Evolutionary conservation across 1,140 invertebrate species (phyloP).

Genomic region (Pseudomyrmex concolor): DNA sequence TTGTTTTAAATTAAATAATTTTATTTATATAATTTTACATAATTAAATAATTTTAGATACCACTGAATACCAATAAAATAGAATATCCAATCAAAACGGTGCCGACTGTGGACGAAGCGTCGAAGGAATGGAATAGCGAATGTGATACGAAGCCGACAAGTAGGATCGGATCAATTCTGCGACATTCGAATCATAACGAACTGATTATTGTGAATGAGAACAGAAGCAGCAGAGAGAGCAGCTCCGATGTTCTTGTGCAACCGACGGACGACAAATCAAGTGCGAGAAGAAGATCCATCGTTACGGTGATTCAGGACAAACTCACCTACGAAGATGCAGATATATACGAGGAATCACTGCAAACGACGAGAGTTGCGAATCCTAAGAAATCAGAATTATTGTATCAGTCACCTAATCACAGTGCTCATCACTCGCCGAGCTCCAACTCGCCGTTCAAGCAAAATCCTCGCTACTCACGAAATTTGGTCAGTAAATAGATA

Average conservation of each 20-base stretch:
- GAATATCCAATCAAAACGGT: neutral
- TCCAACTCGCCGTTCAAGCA: conserved; percentile 35
- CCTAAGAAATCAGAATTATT: conserved; percentile 37
- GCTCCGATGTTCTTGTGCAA: conserved; percentile 36
- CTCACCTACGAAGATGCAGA: conserved; percentile 27
- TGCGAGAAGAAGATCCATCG: conserved; percentile 19
- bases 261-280: neutral
- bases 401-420: conserved; percentile 41
- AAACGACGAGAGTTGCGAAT: neutral
- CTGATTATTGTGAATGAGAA: conserved; percentile 16
- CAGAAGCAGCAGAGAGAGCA: conserved; percentile 16
- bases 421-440: conserved; percentile 20
- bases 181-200: conserved; percentile 7
- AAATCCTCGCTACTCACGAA: conserved; percentile 34
- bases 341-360: conserved; percentile 16
- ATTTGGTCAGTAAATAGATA: conserved; percentile 56
- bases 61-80: conserved; percentile 33
- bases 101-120: conserved; percentile 49
- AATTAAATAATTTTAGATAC: conserved; percentile 42
- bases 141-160: conserved; percentile 41
- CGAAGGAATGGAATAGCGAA: conserved; percentile 66
- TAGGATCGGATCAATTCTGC: conserved; percentile 7
- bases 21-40: neutral
- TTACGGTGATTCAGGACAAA: conserved; percentile 33
- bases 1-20: neutral